Conservation (phyloP, 2,113 vertebrate genomes). For the Ivindomyrus marchei region DNA sequence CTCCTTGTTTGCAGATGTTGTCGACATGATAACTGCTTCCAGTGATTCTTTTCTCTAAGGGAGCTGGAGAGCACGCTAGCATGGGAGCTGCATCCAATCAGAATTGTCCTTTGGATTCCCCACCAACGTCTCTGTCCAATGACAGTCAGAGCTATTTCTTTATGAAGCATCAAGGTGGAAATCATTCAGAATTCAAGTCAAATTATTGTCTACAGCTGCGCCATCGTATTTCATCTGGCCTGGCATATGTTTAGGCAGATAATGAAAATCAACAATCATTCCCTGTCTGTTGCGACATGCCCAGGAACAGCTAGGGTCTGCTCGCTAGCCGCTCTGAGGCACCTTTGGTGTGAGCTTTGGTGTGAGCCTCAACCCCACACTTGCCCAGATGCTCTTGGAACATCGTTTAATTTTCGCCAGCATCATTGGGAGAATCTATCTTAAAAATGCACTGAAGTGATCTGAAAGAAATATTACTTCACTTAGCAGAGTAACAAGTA, state of each 20-base stretch:
- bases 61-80: not conserved
- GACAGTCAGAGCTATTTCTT: slow-evolving; percentile 52
- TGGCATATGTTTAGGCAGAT: slow-evolving; percentile 21
- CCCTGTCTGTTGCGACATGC: not conserved
- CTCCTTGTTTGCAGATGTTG: not conserved
- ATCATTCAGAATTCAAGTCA: slow-evolving; percentile 50
- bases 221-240: slow-evolving; percentile 42
- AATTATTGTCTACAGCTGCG: slow-evolving; percentile 48
- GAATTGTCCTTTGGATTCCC: not conserved
- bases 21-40: not conserved
- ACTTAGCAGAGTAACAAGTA: not conserved
- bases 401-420: not conserved
- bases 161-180: slow-evolving; percentile 53
- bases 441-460: not conserved
- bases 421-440: not conserved
- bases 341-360: not conserved
- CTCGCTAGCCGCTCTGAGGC: not conserved
- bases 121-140: slow-evolving; percentile 40
- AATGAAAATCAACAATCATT: not conserved
- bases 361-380: not conserved
- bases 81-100: not conserved
- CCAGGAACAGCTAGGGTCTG: not conserved
- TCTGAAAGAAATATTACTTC: not conserved
- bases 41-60: not conserved
- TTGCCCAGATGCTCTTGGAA: not conserved